Percentiles rank a stretch among this genome's conserved stretches.
Evolutionary conservation across 2,113 vertebrate genomes (phyloP).

Genomic region (Chionodraco myersi): DNA sequence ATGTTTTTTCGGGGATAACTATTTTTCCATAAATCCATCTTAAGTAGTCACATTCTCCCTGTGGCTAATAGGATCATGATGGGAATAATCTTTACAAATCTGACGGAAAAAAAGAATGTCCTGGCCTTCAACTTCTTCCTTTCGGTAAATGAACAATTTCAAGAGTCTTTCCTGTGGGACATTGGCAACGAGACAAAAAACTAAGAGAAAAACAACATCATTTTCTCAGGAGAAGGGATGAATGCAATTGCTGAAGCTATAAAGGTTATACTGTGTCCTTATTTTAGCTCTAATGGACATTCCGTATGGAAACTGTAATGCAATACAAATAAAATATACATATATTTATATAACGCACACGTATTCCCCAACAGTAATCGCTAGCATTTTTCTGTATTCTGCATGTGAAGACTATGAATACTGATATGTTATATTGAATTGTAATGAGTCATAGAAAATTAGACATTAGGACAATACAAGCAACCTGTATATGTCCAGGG

Average conservation of each 20-base stretch:
- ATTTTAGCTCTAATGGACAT: constrained; percentile 10
- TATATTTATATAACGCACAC: background rate
- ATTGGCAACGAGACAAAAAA: constrained; percentile 75
- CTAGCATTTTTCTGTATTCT: background rate
- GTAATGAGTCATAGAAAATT: constrained; percentile 18
- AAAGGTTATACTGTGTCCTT: background rate
- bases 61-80: constrained; percentile 87
- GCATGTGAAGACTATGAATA: constrained; percentile 20
- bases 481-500: constrained; percentile 19
- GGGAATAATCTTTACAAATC: constrained; percentile 86
- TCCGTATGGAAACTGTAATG: background rate
- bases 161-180: constrained; percentile 86
- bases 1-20: constrained; percentile 77
- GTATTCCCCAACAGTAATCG: background rate
- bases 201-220: constrained; percentile 68
- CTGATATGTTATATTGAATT: constrained; percentile 1
- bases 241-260: constrained; percentile 19
- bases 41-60: constrained; percentile 85
- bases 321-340: background rate
- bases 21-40: constrained; percentile 86
- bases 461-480: constrained; percentile 8
- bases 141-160: constrained; percentile 84
- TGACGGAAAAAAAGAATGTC: constrained; percentile 83
- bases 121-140: constrained; percentile 86
- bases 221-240: constrained; percentile 73